phyloP scores from a whole-genome alignment of 1,140 invertebrate species.

The Manduca sexta region DNA sequence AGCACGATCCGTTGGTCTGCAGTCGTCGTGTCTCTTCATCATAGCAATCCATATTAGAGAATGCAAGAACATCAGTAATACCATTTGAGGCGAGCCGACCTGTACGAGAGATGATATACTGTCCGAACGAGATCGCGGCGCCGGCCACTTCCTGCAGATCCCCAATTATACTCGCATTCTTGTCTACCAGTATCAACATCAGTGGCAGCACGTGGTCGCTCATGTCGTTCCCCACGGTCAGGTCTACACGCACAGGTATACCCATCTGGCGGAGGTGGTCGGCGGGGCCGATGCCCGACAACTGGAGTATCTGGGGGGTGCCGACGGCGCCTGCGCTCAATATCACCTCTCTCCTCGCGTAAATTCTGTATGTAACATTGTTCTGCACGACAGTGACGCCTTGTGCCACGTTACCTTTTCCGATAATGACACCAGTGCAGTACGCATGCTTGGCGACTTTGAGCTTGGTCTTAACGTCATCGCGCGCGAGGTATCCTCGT shows the following conservation, averaged over 20 bases:
- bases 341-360: slow-evolving; percentile 79
- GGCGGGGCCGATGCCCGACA: slow-evolving; percentile 82
- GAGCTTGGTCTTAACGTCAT: slow-evolving; percentile 77
- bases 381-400: slow-evolving; percentile 71
- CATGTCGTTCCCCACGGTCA: slow-evolving; percentile 83
- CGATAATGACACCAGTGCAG: slow-evolving; percentile 82
- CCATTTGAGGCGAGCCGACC: slow-evolving; percentile 70
- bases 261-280: slow-evolving; percentile 72
- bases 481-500: slow-evolving; percentile 26
- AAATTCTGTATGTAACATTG: slow-evolving; percentile 32
- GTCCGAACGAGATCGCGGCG: slow-evolving; percentile 45
- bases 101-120: slow-evolving; percentile 23
- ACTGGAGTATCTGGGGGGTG: slow-evolving; percentile 81
- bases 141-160: slow-evolving; percentile 39
- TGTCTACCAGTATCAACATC: slow-evolving; percentile 55
- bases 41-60: slow-evolving; percentile 69
- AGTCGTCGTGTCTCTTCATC: slow-evolving; percentile 36
- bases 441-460: slow-evolving; percentile 79
- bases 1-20: slow-evolving; percentile 21
- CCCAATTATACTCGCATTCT: slow-evolving; percentile 28
- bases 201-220: slow-evolving; percentile 79
- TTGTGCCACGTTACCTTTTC: slow-evolving; percentile 77
- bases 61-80: slow-evolving; percentile 66
- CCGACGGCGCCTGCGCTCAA: slow-evolving; percentile 81
- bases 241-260: slow-evolving; percentile 75